A percentile compares a stretch with the other conserved stretches of the same genome.
These are phyloP conservation scores for Labrus mixtus DNA, from an alignment of 2,113 vertebrate genomes.

Conservation along the genomic window DNA sequence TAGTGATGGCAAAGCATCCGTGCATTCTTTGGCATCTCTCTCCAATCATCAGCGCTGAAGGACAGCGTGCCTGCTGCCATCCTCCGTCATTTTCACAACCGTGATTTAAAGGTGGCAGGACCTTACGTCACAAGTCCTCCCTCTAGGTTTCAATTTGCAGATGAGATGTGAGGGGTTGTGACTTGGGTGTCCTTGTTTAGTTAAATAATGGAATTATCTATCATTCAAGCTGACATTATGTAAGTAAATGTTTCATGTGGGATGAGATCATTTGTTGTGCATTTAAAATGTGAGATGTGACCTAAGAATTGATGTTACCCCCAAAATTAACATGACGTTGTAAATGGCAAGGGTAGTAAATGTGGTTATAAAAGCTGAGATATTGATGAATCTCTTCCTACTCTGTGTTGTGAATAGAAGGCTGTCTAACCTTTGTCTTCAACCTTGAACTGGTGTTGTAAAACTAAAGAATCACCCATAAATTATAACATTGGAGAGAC, in stretches of 20 bases:
- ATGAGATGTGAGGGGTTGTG: background rate
- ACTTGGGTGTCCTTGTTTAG: background rate
- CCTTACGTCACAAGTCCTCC: background rate
- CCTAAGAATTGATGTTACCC: too few species aligned
- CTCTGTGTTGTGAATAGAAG: background rate
- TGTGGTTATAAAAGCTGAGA: background rate
- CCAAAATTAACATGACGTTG: too few species aligned
- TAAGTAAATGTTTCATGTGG: background rate
- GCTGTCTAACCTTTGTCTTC: slow-evolving; percentile 9
- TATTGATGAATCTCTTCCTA: background rate
- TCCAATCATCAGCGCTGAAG: slow-evolving; percentile 62
- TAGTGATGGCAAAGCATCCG: slow-evolving; percentile 46
- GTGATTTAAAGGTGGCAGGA: slow-evolving; percentile 23
- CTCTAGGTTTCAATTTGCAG: slow-evolving; percentile 14
- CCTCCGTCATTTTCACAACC: slow-evolving; percentile 40
- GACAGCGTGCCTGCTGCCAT: slow-evolving; percentile 47
- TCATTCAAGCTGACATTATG: background rate
- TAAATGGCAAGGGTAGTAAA: background rate
- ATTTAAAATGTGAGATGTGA: too few species aligned
- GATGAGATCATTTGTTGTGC: background rate
- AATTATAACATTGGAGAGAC: slow-evolving; percentile 35
- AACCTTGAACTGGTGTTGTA: slow-evolving; percentile 25
- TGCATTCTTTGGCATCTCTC: slow-evolving; percentile 60
- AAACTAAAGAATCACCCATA: slow-evolving; percentile 32
- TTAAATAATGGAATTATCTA: slow-evolving; percentile 4